Base-by-base conservation (phyloP, 2,113 vertebrate species). In the Cavia porcellus region DNA sequence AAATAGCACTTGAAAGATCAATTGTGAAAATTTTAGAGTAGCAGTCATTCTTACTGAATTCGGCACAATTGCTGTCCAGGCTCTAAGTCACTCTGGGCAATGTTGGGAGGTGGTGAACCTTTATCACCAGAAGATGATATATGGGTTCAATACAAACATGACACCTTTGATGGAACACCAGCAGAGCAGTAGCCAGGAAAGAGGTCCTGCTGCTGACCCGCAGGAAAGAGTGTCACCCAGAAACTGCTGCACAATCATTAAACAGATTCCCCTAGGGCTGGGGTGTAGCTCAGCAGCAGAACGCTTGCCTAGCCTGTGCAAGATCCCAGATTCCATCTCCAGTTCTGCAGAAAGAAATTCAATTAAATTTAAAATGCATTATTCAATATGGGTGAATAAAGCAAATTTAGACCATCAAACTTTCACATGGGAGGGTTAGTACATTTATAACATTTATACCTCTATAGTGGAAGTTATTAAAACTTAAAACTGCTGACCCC, bases 1-100 rank as follows among this genome's bases (percentile, higher is more conserved):
- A 82, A 92, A 93, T 45, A 93, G 22, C 38, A 70, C 35, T 45
- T 59, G 22, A 64, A 86, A 87, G 61, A 22, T 84, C 75, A 52
- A 28, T 57, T 68, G 75, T 42, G 88, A 87, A 74, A 80, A 55
- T 35, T 75, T 95, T 62, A 25, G 66, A 70, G n/a, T 38, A 72
- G n/a, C n/a, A 25, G 35, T 42, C 70, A 85, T 52, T 96, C 68
- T 86, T 57, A 64, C 45, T 91, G 55, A 86, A 89, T 42, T 70
- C 28, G 85, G 32, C 15, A 86, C 20, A 77, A 61, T 42, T 32
- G 72, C 25, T 5, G 1, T 45, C 52, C 74, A 66, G 28, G 61
- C 25, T 82, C 59, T 47, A 4, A 13, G 8, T 86, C 0, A 3
- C 61, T 94, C 5, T 52, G 32, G 47, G 77, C 42, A 61, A 12